Evolutionary conservation across 2,113 vertebrate species (phyloP).

Genomic region (Clarias magur): DNA sequence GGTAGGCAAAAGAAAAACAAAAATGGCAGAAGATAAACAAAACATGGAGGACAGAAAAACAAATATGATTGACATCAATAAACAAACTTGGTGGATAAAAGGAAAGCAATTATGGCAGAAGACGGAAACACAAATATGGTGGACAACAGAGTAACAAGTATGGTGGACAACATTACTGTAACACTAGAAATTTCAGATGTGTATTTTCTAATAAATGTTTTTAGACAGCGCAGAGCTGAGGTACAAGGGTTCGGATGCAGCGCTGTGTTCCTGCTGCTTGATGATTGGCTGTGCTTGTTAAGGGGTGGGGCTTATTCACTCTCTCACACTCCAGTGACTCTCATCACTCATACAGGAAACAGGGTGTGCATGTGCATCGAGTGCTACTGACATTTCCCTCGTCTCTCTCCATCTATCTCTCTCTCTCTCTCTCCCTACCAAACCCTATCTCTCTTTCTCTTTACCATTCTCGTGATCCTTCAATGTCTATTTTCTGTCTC

Average conservation of each 20-base stretch:
- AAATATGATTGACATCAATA: not conserved
- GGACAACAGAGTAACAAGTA: not conserved
- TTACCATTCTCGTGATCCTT: not conserved
- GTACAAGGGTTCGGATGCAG: not conserved
- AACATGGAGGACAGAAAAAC: not conserved
- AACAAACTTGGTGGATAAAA: not conserved
- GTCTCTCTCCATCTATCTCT: not conserved
- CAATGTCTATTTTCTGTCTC: no score
- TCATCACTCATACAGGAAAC: not conserved
- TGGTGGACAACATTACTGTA: not conserved
- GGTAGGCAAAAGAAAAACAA: not conserved
- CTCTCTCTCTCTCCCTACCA: not conserved
- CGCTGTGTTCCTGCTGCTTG: not conserved
- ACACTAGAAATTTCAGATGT: not conserved
- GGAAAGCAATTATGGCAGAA: not conserved
- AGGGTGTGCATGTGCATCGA: slow-evolving; percentile 29
- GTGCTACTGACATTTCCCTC: not conserved
- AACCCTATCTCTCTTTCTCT: not conserved
- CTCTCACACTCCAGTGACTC: not conserved
- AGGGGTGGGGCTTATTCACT: not conserved
- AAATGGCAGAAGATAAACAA: not conserved
- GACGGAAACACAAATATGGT: not conserved
- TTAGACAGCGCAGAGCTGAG: not conserved
- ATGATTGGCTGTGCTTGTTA: slow-evolving; percentile 9
- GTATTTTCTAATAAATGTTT: not conserved